Evolutionary conservation across 1,140 invertebrate genomes (phyloP).

Genomic region (Heterodera carotae): DNA sequence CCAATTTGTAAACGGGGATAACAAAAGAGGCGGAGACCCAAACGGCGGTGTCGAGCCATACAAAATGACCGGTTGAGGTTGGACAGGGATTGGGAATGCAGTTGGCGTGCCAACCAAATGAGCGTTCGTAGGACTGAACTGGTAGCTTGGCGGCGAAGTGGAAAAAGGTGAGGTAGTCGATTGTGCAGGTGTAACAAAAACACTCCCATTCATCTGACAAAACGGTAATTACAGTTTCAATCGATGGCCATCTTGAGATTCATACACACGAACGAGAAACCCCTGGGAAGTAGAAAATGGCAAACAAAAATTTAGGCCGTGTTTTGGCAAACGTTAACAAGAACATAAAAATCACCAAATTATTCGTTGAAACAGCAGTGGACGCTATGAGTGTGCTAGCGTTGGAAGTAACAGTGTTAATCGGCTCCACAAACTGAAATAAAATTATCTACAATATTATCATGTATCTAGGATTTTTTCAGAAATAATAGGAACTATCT

Average conservation of each 20-base stretch:
- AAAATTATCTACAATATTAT: too few species aligned
- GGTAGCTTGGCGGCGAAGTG: constrained; percentile 25
- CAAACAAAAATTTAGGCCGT: too few species aligned
- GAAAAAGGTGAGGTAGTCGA: background rate
- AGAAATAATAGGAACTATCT: too few species aligned
- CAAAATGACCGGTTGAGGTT: constrained; percentile 18
- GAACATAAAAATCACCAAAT: background rate
- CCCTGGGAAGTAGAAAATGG: too few species aligned
- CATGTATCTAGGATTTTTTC: too few species aligned
- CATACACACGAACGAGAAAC: too few species aligned
- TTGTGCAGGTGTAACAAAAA: background rate
- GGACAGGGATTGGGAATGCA: constrained; percentile 19
- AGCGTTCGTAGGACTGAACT: constrained; percentile 10
- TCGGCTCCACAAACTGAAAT: background rate
- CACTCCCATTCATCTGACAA: background rate
- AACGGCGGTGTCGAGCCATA: constrained; percentile 29
- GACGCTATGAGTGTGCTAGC: background rate
- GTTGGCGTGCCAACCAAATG: constrained; percentile 5
- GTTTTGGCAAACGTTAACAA: too few species aligned
- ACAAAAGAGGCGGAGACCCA: constrained; percentile 22
- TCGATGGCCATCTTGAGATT: too few species aligned
- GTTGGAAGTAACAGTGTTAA: background rate
- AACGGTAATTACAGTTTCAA: too few species aligned
- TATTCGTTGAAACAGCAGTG: background rate
- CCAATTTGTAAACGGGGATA: constrained; percentile 19